These are phyloP conservation scores for Ophion ventricosus DNA, from an alignment of 2,888 invertebrate genomes.

Conservation along the genomic window DNA sequence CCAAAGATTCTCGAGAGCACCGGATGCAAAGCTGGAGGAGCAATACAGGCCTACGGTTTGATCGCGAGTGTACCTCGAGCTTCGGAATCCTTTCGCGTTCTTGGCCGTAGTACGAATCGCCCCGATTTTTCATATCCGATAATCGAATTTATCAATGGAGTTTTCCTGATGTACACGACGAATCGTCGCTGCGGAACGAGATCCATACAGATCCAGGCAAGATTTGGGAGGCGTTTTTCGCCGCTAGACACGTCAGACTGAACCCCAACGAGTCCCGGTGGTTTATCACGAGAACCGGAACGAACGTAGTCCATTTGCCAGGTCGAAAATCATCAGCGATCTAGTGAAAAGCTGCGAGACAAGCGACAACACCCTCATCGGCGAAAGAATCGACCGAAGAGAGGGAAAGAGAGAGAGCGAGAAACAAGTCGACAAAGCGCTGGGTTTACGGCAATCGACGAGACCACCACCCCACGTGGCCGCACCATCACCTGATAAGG, in stretches of 20 bases:
- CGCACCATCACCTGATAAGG: slow-evolving; percentile 82
- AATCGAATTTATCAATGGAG: slow-evolving; percentile 72
- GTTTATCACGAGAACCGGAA: slow-evolving; percentile 65
- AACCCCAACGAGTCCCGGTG: slow-evolving; percentile 75
- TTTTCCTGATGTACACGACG: slow-evolving; percentile 76
- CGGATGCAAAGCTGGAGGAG: background rate
- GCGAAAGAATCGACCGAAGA: slow-evolving; percentile 48
- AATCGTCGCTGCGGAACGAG: slow-evolving; percentile 32
- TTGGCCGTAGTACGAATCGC: slow-evolving; percentile 36
- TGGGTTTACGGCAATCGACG: slow-evolving; percentile 65
- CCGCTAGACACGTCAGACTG: slow-evolving; percentile 74
- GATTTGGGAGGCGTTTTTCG: slow-evolving; percentile 71
- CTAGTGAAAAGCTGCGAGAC: slow-evolving; percentile 6
- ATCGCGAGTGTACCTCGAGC: slow-evolving; percentile 49
- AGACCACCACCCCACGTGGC: slow-evolving; percentile 81
- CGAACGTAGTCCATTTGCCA: slow-evolving; percentile 44
- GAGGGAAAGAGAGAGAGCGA: slow-evolving; percentile 44
- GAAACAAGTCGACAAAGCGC: slow-evolving; percentile 56
- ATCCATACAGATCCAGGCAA: slow-evolving; percentile 41
- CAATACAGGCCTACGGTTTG: slow-evolving; percentile 58
- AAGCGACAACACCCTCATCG: slow-evolving; percentile 37
- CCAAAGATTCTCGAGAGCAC: slow-evolving; percentile 28
- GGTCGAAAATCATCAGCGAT: slow-evolving; percentile 30
- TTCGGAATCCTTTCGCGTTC: slow-evolving; percentile 47
- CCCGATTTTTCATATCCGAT: background rate